These are phyloP conservation scores for Austrofundulus limnaeus DNA, from an alignment of 2,113 vertebrate genomes.

Conservation along the genomic window DNA sequence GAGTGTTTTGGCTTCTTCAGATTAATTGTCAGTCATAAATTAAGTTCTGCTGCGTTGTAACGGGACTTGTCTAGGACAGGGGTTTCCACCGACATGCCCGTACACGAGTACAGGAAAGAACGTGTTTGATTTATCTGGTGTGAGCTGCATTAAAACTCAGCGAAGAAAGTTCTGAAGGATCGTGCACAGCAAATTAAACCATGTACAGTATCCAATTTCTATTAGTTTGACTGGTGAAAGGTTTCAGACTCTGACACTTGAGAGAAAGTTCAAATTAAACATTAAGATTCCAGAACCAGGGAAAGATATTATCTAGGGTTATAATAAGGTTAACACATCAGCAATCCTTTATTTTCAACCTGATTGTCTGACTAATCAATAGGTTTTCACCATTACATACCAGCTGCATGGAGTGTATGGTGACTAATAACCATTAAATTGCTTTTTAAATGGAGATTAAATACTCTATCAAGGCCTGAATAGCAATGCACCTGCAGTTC, in stretches of 20 bases:
- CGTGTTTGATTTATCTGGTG: slow-evolving; percentile 41
- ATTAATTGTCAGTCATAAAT: slow-evolving; percentile 77
- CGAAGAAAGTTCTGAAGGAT: slow-evolving; percentile 13
- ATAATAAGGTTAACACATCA: slow-evolving; percentile 43
- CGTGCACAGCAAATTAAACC: slow-evolving; percentile 22
- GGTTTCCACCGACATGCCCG: slow-evolving; percentile 34
- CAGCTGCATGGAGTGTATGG: slow-evolving; percentile 41
- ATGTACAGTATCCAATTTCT: slow-evolving; percentile 37
- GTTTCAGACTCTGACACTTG: slow-evolving; percentile 12
- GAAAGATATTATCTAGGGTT: slow-evolving; percentile 10
- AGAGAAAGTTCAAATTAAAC: slow-evolving; percentile 11
- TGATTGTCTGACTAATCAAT: slow-evolving; percentile 58
- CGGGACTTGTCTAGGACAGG: slow-evolving; percentile 13
- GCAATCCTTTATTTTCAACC: slow-evolving; percentile 26
- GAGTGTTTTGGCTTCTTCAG: slow-evolving; percentile 62
- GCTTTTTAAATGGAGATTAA: slow-evolving; percentile 63
- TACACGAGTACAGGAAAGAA: slow-evolving; percentile 21
- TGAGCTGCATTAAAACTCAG: slow-evolving; percentile 46
- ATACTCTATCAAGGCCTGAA: slow-evolving; percentile 46
- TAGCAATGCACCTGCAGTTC: slow-evolving; percentile 32
- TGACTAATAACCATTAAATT: slow-evolving; percentile 55
- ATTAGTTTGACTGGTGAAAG: slow-evolving; percentile 35
- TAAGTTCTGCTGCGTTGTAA: slow-evolving; percentile 53
- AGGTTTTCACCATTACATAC: slow-evolving; percentile 24
- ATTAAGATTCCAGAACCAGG: background rate